A percentile compares a stretch with the other conserved stretches of the same genome.
Evolutionary conservation across 2,888 invertebrate genomes (phyloP).

Genomic region (Chromoteleia sp.): DNA sequence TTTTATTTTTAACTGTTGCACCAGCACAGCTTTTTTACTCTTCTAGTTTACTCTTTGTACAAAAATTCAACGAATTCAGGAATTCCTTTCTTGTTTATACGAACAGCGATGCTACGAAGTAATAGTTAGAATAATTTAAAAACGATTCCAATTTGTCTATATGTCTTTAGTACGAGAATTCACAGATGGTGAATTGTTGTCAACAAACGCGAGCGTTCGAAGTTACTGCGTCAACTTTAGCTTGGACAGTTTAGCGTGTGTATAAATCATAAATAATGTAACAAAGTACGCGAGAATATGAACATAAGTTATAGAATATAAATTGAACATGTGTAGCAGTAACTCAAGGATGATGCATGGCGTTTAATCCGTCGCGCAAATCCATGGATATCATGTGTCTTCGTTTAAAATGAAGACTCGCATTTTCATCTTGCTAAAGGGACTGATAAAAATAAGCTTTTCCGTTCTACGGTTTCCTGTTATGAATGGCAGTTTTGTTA

Average conservation of each 20-base stretch:
- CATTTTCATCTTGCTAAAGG: constrained; percentile 44
- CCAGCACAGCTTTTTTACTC: no score
- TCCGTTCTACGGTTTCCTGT: neutral
- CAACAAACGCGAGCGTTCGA: no score
- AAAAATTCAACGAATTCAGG: no score
- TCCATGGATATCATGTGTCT: constrained; percentile 27
- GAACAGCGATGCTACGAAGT: no score
- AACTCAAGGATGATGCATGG: constrained; percentile 45
- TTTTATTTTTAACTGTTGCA: no score
- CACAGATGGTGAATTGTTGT: no score
- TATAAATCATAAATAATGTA: constrained; percentile 36
- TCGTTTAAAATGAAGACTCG: constrained; percentile 38
- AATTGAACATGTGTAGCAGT: constrained; percentile 36
- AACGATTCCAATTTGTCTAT: no score
- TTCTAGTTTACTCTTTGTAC: no score
- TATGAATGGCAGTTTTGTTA: constrained; percentile 4
- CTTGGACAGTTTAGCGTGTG: neutral
- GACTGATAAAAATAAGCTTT: constrained; percentile 22
- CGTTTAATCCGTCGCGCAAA: constrained; percentile 38
- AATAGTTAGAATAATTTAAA: no score
- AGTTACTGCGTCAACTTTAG: constrained; percentile 1
- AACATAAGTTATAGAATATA: constrained; percentile 33
- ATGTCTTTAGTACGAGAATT: no score
- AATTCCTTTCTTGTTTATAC: no score
- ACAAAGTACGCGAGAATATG: constrained; percentile 23